Conservation (phyloP, 2,797 vertebrate species). For the Melanitta fusca region DNA sequence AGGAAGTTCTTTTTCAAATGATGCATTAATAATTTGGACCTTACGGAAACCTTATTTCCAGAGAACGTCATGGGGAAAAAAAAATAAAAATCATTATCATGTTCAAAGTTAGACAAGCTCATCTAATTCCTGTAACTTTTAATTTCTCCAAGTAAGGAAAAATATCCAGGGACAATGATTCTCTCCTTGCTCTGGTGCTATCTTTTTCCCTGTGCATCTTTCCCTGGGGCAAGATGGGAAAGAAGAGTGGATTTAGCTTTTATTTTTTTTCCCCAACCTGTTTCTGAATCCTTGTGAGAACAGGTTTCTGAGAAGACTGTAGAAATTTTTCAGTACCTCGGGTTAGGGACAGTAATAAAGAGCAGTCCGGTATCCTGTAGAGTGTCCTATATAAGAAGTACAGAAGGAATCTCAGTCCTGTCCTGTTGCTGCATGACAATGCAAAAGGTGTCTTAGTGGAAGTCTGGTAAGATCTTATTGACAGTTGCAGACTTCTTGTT, state of each 20-base stretch:
- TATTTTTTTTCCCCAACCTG: not conserved
- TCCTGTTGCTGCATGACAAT: not conserved
- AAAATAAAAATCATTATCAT: not conserved
- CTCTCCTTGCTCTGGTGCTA: not conserved
- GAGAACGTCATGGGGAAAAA: not conserved
- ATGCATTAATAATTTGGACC: not conserved
- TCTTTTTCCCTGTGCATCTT: not conserved
- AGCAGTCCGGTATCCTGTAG: not conserved
- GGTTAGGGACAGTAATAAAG: not conserved
- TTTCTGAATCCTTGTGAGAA: not conserved
- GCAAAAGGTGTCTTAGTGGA: not conserved
- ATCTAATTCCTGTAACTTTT: not conserved
- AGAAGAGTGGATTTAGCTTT: not conserved
- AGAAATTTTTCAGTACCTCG: not conserved
- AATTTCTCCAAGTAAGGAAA: not conserved
- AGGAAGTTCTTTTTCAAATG: not conserved
- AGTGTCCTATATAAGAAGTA: not conserved
- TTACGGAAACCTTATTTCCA: not conserved
- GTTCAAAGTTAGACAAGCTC: not conserved
- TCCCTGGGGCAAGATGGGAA: not conserved
- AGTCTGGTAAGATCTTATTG: not conserved
- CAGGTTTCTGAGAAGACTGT: not conserved
- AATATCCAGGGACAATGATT: not conserved
- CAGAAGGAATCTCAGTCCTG: not conserved
- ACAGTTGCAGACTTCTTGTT: not conserved